Percentiles rank a stretch among this genome's conserved stretches.
Evolutionary conservation across 2,797 vertebrate species (phyloP).

Genomic region (Darevskia mixta): DNA sequence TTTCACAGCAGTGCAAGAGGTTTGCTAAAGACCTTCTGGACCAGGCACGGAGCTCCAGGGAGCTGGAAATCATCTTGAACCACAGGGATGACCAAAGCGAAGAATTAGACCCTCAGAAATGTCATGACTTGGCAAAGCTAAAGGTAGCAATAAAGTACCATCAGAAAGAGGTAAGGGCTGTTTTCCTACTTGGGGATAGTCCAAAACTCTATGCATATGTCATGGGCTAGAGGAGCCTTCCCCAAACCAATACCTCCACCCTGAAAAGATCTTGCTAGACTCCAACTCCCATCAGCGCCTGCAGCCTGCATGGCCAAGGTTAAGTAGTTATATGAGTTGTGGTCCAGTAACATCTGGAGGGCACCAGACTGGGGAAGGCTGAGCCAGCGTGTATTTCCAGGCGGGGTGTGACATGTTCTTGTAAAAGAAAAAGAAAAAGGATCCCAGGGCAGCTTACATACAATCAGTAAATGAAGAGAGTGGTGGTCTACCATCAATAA

Average conservation of each 20-base stretch:
- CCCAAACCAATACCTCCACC: not conserved
- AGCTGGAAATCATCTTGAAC: slow-evolving; percentile 96
- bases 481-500: too few species aligned
- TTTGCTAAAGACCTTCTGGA: slow-evolving; percentile 98
- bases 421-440: too few species aligned
- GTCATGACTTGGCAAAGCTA: slow-evolving; percentile 95
- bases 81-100: slow-evolving; percentile 96
- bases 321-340: not conserved
- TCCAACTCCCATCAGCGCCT: not conserved
- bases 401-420: too few species aligned
- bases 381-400: not conserved
- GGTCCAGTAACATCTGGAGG: not conserved
- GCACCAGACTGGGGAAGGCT: not conserved
- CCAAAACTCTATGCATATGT: not conserved
- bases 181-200: rapidly evolving
- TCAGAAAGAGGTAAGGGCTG: slow-evolving; percentile 89
- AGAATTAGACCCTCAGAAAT: slow-evolving; percentile 92
- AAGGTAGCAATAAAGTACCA: slow-evolving; percentile 99
- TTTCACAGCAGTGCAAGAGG: slow-evolving; percentile 96
- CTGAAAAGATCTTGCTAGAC: not conserved
- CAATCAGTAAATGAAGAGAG: too few species aligned
- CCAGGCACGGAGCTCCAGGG: slow-evolving; percentile 93
- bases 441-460: too few species aligned
- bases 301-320: not conserved
- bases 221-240: not conserved